Conservation (phyloP, 30 jellyfish, hydroid and myxozoan genomes). For the Hydractinia symbiolongicarpus region DNA sequence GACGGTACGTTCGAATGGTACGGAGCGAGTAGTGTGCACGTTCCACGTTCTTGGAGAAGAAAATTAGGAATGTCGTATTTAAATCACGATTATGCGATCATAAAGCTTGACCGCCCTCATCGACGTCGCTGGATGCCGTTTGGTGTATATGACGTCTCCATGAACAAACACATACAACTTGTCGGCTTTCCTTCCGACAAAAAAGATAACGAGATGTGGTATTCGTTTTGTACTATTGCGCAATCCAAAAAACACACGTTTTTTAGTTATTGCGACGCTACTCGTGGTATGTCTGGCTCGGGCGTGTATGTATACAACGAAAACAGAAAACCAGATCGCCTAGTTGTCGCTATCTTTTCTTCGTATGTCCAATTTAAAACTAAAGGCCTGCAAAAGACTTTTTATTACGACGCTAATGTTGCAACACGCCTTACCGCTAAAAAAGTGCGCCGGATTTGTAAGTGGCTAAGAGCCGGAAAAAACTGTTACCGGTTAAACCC, state of each 20-base stretch:
- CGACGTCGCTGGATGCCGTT: constrained; percentile 57
- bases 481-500: constrained; percentile 6
- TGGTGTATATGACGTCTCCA: constrained; percentile 40
- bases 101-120: constrained; percentile 65
- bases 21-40: constrained; percentile 46
- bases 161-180: constrained; percentile 49
- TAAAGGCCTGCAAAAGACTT: constrained; percentile 31
- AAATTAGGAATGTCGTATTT: constrained; percentile 39
- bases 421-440: constrained; percentile 80
- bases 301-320: constrained; percentile 80
- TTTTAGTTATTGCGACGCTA: constrained; percentile 70
- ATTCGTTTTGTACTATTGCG: constrained; percentile 50
- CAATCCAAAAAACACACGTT: constrained; percentile 45
- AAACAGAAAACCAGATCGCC: constrained; percentile 32
- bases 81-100: constrained; percentile 79
- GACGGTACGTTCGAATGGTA: constrained; percentile 75
- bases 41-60: constrained; percentile 64
- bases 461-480: constrained; percentile 81
- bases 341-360: constrained; percentile 76
- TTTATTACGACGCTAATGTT: constrained; percentile 37
- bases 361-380: constrained; percentile 40
- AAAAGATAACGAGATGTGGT: constrained; percentile 77
- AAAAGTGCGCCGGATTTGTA: constrained; percentile 73
- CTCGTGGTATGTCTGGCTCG: constrained; percentile 97
- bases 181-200: constrained; percentile 92